These are phyloP conservation scores for Aphaenogaster ashmeadi DNA, from an alignment of 1,140 invertebrate genomes.

Conservation along the genomic window DNA sequence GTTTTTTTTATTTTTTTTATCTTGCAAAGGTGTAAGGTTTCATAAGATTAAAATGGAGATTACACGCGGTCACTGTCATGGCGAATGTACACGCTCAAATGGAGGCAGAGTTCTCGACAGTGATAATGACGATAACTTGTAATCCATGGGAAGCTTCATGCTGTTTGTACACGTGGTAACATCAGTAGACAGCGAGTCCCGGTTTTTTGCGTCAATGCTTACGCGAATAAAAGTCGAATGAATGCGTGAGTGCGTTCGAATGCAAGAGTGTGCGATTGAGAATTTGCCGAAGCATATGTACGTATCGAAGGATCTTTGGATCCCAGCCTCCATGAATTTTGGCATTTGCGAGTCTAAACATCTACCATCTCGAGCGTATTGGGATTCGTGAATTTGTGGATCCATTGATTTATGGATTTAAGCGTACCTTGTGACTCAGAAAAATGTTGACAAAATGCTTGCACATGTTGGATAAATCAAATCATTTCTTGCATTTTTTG, in stretches of 20 bases:
- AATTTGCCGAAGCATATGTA: neutral
- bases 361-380: neutral
- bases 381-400: neutral
- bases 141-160: neutral
- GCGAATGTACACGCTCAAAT: neutral
- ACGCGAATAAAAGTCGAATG: constrained; percentile 6
- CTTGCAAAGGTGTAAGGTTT: constrained; percentile 41
- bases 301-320: neutral
- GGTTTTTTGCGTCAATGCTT: neutral
- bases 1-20: constrained; percentile 45
- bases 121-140: constrained; percentile 10
- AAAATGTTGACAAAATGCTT: neutral
- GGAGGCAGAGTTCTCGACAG: neutral
- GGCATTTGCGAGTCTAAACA: neutral
- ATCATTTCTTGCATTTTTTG: neutral
- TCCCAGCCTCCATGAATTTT: constrained; percentile 3
- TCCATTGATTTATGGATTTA: neutral
- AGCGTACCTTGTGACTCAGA: neutral
- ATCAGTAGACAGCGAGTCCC: constrained; percentile 13
- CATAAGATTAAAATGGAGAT: constrained; percentile 28
- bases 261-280: neutral
- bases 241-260: neutral
- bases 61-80: constrained; percentile 6
- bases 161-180: constrained; percentile 26
- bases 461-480: neutral